These are phyloP conservation scores for Apotomis betuletana DNA, from an alignment of 2,888 invertebrate species.

Conservation along the genomic window DNA sequence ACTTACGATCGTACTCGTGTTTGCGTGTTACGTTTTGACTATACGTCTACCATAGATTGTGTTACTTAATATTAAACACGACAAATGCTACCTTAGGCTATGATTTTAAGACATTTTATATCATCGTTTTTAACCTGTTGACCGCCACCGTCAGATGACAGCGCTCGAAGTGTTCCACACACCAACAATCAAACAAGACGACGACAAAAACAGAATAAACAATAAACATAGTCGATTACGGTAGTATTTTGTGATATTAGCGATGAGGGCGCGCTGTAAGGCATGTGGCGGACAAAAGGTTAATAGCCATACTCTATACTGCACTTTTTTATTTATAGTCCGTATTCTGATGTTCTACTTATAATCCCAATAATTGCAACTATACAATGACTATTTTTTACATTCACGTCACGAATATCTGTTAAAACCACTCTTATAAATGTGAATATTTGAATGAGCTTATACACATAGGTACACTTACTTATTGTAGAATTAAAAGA, in stretches of 20 bases:
- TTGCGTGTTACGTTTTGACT: not conserved
- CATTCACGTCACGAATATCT: conserved; percentile 9
- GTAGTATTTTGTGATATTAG: too few relatives aligned
- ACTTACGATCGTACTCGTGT: not conserved
- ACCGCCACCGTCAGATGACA: too few relatives aligned
- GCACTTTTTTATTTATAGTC: too few relatives aligned
- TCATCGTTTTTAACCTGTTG: not conserved
- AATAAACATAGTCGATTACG: too few relatives aligned
- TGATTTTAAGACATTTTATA: not conserved
- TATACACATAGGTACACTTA: conserved; percentile 39
- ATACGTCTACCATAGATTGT: not conserved
- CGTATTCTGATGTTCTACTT: too few relatives aligned
- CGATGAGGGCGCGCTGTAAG: too few relatives aligned
- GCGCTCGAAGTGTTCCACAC: too few relatives aligned
- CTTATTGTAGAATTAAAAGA: conserved; percentile 34
- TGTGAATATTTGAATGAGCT: conserved; percentile 47
- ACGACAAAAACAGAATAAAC: too few relatives aligned
- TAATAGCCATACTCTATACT: too few relatives aligned
- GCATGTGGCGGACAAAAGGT: too few relatives aligned
- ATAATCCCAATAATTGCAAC: not conserved
- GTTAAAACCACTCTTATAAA: conserved; percentile 15
- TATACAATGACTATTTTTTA: not conserved
- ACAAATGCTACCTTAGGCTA: conserved; percentile 1
- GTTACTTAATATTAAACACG: conserved; percentile 10
- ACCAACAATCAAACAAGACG: too few relatives aligned